These are phyloP conservation scores for Teleiodes luculella DNA, from an alignment of 2,888 invertebrate genomes.

Conservation along the genomic window DNA sequence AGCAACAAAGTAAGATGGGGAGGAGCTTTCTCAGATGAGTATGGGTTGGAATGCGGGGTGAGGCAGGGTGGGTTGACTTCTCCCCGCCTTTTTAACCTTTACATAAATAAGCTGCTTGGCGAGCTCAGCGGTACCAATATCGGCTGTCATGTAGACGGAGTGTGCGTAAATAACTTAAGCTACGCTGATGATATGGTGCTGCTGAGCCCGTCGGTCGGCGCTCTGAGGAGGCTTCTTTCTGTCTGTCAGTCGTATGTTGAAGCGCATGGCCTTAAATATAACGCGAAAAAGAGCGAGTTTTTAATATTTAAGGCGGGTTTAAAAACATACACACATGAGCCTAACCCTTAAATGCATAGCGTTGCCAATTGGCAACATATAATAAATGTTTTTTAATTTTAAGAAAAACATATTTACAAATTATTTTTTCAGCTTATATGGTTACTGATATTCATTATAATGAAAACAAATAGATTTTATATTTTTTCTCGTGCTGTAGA, in stretches of 20 bases:
- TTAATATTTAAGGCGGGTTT: background rate
- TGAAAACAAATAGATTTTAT: too few species aligned
- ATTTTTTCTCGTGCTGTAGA: too few species aligned
- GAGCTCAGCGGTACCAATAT: conserved; percentile 12
- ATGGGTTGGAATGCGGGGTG: background rate
- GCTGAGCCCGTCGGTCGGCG: background rate
- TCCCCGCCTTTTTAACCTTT: background rate
- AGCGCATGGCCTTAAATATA: background rate
- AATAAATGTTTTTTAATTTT: too few species aligned
- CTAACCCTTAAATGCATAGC: background rate
- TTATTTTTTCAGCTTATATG: too few species aligned
- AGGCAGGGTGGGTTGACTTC: background rate
- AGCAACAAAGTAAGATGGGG: background rate
- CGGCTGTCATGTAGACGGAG: conserved; percentile 5
- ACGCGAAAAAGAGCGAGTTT: background rate
- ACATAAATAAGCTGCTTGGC: conserved; percentile 1
- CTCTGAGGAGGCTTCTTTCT: background rate
- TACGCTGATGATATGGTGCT: conserved; percentile 4
- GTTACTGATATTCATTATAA: too few species aligned
- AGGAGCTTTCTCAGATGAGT: background rate
- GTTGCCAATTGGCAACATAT: too few species aligned
- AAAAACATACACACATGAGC: background rate
- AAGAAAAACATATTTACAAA: too few species aligned
- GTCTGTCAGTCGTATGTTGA: background rate
- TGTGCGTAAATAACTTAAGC: conserved; percentile 15